phyloP scores from a whole-genome alignment of 2,797 vertebrate species.

The Micropoecilia bifurca region DNA sequence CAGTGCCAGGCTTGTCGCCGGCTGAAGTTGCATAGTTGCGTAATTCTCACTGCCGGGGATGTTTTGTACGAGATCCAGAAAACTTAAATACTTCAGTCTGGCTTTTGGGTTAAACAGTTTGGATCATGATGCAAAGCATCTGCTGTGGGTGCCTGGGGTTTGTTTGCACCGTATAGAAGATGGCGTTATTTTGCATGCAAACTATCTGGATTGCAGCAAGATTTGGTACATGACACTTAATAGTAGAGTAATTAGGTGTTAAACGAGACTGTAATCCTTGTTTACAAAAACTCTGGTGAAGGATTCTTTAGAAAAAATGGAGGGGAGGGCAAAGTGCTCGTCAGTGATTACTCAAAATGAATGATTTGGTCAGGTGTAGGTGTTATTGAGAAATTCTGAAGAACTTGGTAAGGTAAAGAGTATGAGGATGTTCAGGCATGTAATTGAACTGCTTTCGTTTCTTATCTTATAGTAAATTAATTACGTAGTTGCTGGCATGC shows the following conservation, averaged over 20 bases:
- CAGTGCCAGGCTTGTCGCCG: neutral
- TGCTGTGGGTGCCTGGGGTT: neutral
- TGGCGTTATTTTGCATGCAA: neutral
- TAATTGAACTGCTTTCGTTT: neutral
- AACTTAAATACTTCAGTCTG: constrained; percentile 1
- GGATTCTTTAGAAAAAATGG: neutral
- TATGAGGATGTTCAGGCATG: neutral
- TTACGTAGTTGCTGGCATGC: neutral
- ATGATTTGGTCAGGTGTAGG: neutral
- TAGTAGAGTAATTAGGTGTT: neutral
- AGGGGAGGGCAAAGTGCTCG: neutral
- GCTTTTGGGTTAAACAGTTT: neutral
- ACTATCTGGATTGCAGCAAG: neutral
- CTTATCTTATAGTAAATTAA: neutral
- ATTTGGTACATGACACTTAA: neutral
- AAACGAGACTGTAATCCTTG: neutral
- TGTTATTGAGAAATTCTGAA: neutral
- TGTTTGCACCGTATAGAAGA: neutral
- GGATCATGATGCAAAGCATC: neutral
- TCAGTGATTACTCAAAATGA: neutral
- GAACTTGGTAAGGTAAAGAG: neutral
- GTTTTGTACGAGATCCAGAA: neutral
- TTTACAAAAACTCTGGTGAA: neutral
- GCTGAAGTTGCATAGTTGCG: neutral
- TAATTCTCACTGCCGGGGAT: neutral